Evolutionary conservation across 2,888 invertebrate genomes (phyloP).

Genomic region (Rambutsinella grinnellia): DNA sequence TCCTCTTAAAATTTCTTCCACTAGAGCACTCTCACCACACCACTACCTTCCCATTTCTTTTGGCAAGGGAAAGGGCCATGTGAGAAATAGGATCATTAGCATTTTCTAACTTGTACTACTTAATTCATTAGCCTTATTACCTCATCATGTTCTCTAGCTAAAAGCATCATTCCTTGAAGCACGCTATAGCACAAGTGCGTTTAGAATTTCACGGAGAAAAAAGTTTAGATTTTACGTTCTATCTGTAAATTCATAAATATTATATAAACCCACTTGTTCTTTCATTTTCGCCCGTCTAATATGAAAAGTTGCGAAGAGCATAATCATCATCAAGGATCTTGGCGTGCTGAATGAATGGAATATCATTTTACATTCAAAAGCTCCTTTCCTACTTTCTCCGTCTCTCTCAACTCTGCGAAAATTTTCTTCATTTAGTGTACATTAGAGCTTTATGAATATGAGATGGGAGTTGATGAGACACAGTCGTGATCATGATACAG

Average conservation of each 20-base stretch:
- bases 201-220: background rate
- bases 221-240: background rate
- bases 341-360: too few species aligned
- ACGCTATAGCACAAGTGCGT: background rate
- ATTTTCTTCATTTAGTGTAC: background rate
- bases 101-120: background rate
- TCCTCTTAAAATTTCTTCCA: too few species aligned
- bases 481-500: background rate
- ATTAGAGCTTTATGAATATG: background rate
- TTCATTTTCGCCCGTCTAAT: too few species aligned
- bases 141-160: background rate
- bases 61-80: background rate
- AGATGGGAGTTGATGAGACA: background rate
- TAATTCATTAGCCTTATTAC: background rate
- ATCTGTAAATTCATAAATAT: too few species aligned
- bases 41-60: background rate
- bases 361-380: too few species aligned
- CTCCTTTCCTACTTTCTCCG: too few species aligned
- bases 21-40: background rate
- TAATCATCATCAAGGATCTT: background rate
- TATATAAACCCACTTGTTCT: background rate
- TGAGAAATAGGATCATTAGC: background rate
- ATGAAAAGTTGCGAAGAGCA: background rate
- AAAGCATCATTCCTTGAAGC: too few species aligned
- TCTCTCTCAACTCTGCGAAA: too few species aligned